These are phyloP conservation scores for Neotoxoptera formosana DNA, from an alignment of 1,140 invertebrate genomes.

Conservation along the genomic window DNA sequence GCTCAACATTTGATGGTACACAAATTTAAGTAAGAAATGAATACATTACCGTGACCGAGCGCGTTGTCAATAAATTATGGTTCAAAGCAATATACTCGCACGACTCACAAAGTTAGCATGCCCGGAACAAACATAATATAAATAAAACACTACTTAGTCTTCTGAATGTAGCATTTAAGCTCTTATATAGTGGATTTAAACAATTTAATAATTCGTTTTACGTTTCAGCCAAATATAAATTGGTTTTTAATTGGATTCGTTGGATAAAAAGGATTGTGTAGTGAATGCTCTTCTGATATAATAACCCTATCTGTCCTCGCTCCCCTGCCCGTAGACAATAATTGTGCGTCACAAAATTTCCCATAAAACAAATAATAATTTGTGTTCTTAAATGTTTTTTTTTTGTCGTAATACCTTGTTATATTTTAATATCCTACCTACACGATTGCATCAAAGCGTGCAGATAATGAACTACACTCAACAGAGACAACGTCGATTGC, in stretches of 20 bases:
- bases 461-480: not conserved
- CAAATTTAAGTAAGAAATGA: no score
- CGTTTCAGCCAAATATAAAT: not conserved
- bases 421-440: not conserved
- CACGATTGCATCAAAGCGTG: not conserved
- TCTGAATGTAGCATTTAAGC: not conserved
- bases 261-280: not conserved
- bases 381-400: not conserved
- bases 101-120: not conserved
- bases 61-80: not conserved
- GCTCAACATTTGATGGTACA: not conserved
- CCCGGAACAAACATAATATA: not conserved
- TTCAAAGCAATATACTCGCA: not conserved
- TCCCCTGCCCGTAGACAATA: not conserved
- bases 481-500: not conserved
- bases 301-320: not conserved
- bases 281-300: not conserved
- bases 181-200: not conserved
- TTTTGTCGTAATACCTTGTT: not conserved
- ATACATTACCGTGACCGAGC: no score
- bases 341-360: not conserved
- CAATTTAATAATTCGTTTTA: not conserved
- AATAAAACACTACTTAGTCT: not conserved
- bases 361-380: not conserved
- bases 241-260: not conserved